phyloP scores from a whole-genome alignment of 92 coral and sea anemone species.

The Epizoanthus ramosus region DNA sequence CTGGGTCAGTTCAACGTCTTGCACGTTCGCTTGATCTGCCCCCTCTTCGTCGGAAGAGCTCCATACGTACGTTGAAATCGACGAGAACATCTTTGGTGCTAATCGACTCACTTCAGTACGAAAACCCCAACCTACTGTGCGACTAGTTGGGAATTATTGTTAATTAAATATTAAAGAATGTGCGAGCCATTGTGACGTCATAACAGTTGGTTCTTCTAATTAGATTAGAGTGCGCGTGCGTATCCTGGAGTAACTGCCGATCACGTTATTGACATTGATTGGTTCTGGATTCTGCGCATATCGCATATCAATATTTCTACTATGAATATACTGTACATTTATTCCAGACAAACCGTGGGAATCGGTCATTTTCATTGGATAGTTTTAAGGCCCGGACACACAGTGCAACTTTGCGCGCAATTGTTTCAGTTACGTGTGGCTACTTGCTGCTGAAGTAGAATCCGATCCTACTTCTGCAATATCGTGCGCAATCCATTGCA shows the following conservation, averaged over 20 bases:
- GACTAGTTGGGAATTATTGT: neutral
- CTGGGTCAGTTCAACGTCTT: neutral
- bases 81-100: slow-evolving; percentile 50
- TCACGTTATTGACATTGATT: too few relatives aligned
- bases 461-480: too few relatives aligned
- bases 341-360: too few relatives aligned
- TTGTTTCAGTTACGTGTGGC: too few relatives aligned
- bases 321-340: too few relatives aligned
- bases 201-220: slow-evolving; percentile 9
- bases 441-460: too few relatives aligned
- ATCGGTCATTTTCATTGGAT: too few relatives aligned
- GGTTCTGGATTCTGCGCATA: too few relatives aligned
- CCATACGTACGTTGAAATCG: slow-evolving; percentile 79
- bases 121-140: neutral
- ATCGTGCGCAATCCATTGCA: too few relatives aligned
- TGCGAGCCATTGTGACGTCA: slow-evolving; percentile 27
- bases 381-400: too few relatives aligned
- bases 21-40: slow-evolving; percentile 8
- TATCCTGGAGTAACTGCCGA: neutral
- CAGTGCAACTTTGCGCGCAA: too few relatives aligned
- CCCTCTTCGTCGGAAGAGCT: slow-evolving; percentile 43
- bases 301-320: too few relatives aligned
- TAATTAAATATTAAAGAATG: neutral
- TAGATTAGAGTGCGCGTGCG: neutral
- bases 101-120: neutral